These are phyloP conservation scores for Sitobion miscanthi DNA, from an alignment of 1,140 invertebrate genomes.

Conservation along the genomic window DNA sequence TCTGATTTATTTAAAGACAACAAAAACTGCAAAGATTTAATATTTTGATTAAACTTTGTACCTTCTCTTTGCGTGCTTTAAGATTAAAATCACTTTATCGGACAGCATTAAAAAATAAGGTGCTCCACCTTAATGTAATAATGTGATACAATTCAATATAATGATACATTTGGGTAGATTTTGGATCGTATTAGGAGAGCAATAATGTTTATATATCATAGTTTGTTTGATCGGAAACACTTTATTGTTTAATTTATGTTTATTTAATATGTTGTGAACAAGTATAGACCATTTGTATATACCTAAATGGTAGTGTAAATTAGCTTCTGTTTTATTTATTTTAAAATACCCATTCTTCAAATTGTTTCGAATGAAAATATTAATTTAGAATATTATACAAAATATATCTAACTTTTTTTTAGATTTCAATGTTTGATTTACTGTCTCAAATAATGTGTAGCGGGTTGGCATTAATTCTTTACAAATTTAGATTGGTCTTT, in stretches of 20 bases:
- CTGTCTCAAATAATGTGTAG: no score
- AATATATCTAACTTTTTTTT: no score
- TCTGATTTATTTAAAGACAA: neutral
- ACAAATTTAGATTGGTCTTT: no score
- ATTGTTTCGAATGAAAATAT: no score
- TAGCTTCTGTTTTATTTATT: neutral
- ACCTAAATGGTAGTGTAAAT: neutral
- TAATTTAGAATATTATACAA: no score
- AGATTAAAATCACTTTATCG: slow-evolving; percentile 5
- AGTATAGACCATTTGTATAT: neutral
- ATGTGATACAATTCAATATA: neutral
- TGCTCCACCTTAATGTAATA: neutral
- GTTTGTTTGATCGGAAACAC: neutral
- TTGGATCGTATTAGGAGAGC: neutral
- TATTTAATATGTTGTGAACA: neutral
- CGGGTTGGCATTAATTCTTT: no score
- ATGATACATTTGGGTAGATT: neutral
- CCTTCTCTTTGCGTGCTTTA: neutral
- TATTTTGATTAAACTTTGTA: neutral
- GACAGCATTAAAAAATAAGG: neutral
- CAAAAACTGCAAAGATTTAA: neutral
- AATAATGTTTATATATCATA: neutral
- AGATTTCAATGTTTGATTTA: no score
- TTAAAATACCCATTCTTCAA: neutral
- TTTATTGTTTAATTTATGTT: slow-evolving; percentile 5